phyloP scores from a whole-genome alignment of 2,113 vertebrate species.

The Sminthopsis crassicaudata region DNA sequence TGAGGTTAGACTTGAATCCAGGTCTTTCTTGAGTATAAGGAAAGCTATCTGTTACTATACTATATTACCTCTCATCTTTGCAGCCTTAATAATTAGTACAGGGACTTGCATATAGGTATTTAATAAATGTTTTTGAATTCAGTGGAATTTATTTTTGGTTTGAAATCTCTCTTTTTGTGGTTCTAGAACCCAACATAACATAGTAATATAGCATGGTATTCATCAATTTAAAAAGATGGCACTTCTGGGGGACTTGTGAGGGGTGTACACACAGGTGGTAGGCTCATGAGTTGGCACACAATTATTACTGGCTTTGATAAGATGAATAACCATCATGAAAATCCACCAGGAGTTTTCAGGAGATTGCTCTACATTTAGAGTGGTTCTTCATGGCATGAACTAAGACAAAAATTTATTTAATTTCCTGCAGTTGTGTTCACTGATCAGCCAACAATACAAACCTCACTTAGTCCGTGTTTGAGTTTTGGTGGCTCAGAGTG shows the following conservation, averaged over 20 bases:
- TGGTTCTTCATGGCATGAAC: too few species aligned
- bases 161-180: not conserved
- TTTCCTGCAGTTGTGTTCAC: too few species aligned
- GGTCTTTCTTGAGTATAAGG: not conserved
- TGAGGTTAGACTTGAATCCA: not conserved
- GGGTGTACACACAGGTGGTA: too few species aligned
- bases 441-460: too few species aligned
- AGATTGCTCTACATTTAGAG: too few species aligned
- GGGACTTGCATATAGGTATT: not conserved
- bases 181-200: not conserved
- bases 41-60: not conserved
- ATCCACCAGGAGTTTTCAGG: too few species aligned
- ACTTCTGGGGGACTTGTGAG: slow-evolving; percentile 14
- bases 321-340: too few species aligned
- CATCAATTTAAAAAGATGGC: not conserved
- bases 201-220: not conserved
- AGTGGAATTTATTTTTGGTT: slow-evolving; percentile 4
- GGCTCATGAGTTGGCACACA: too few species aligned
- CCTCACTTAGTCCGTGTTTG: too few species aligned
- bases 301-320: too few species aligned
- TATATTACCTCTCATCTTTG: not conserved
- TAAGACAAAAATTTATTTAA: too few species aligned
- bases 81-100: not conserved
- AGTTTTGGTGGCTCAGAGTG: too few species aligned
- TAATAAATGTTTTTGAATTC: not conserved